Percentiles rank a stretch among this genome's conserved stretches.
Conservation (phyloP, 2,888 invertebrate genomes). For the Mythimna loreyi region DNA sequence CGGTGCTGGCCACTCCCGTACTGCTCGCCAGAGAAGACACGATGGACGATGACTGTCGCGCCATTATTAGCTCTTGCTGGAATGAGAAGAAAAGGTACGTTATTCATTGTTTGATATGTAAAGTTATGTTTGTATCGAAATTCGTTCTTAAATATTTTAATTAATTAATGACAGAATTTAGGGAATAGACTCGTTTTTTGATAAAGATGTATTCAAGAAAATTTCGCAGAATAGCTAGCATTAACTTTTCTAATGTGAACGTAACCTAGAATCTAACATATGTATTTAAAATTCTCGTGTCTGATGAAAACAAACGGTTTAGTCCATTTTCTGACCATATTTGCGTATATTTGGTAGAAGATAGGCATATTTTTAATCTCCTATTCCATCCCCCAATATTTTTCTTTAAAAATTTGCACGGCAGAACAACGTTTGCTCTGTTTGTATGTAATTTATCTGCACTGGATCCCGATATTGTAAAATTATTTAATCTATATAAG, state of each 20-base stretch:
- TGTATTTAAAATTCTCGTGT: too few species aligned
- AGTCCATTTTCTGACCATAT: too few species aligned
- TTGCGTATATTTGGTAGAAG: too few species aligned
- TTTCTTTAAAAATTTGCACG: too few species aligned
- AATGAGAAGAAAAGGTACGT: conserved; percentile 59
- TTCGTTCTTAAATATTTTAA: background rate
- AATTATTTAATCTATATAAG: too few species aligned
- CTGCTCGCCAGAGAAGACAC: conserved; percentile 83
- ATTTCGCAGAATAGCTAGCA: background rate
- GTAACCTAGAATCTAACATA: background rate
- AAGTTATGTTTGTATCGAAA: background rate
- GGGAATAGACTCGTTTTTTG: background rate
- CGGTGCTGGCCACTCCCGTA: conserved; percentile 89
- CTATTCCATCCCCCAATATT: too few species aligned
- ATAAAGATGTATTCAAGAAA: background rate
- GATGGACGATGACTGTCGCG: conserved; percentile 90
- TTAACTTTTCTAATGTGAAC: background rate
- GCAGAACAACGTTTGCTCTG: too few species aligned
- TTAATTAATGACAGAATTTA: background rate
- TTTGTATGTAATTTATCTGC: too few species aligned
- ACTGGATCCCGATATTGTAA: too few species aligned
- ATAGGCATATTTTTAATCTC: too few species aligned
- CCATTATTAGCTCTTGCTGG: conserved; percentile 94
- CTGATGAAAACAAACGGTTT: too few species aligned
- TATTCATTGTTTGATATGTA: background rate